phyloP scores from a whole-genome alignment of 2,888 invertebrate species.

The Desoria tigrina region DNA sequence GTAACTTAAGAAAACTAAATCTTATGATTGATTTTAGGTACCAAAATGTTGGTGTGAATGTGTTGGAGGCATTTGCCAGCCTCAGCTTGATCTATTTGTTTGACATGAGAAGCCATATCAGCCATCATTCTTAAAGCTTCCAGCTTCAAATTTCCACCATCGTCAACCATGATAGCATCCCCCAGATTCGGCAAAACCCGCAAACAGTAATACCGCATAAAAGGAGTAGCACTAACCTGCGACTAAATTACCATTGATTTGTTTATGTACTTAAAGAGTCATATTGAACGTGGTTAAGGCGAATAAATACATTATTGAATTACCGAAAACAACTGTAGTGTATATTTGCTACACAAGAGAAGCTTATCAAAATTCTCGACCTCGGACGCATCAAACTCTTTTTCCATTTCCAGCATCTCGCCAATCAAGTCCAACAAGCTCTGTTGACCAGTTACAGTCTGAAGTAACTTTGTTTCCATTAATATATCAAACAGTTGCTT shows the following conservation, averaged over 20 bases:
- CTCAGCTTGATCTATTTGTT: constrained; percentile 64
- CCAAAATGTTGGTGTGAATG: constrained; percentile 76
- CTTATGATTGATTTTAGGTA: constrained; percentile 58
- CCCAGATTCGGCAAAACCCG: constrained; percentile 76
- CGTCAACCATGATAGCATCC: constrained; percentile 66
- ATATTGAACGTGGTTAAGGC: too few species aligned
- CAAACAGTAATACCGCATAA: constrained; percentile 79
- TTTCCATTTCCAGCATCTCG: constrained; percentile 80
- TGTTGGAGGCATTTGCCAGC: constrained; percentile 72
- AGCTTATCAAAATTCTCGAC: constrained; percentile 68
- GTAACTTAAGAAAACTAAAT: not conserved
- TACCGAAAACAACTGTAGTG: constrained; percentile 85
- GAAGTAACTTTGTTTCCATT: constrained; percentile 76
- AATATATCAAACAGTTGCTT: constrained; percentile 83
- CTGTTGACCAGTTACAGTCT: constrained; percentile 79
- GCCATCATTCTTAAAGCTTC: constrained; percentile 84
- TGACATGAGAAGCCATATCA: constrained; percentile 72
- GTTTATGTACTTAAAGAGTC: too few species aligned
- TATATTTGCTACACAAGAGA: constrained; percentile 81
- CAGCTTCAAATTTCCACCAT: constrained; percentile 68
- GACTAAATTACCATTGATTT: constrained; percentile 58
- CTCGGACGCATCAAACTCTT: constrained; percentile 57
- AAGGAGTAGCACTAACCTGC: constrained; percentile 81
- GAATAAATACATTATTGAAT: constrained; percentile 60
- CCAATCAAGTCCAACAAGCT: constrained; percentile 82